These are phyloP conservation scores for Forbesichthys papilliferus DNA, from an alignment of 2,113 vertebrate genomes.

Conservation along the genomic window DNA sequence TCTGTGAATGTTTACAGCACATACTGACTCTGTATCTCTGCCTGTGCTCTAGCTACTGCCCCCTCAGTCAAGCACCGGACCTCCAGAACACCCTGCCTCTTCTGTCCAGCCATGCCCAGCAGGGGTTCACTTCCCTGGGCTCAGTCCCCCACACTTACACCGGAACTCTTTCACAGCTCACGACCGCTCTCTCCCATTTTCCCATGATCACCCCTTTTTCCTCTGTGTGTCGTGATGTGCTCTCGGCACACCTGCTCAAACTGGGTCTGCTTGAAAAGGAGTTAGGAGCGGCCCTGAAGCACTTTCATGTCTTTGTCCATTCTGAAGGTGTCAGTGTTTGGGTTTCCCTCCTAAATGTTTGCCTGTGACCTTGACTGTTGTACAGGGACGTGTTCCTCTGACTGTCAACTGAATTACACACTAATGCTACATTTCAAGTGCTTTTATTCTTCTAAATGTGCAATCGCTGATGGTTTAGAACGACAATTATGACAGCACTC, in stretches of 20 bases:
- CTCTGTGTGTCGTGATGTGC: constrained; percentile 12
- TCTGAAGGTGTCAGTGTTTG: constrained; percentile 2
- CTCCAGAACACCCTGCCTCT: constrained; percentile 65
- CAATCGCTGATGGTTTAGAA: constrained; percentile 21
- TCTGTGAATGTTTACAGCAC: constrained; percentile 48
- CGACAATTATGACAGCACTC: constrained; percentile 25
- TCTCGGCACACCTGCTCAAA: constrained; percentile 5
- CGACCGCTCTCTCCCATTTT: constrained; percentile 35
- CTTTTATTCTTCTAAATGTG: constrained; percentile 22
- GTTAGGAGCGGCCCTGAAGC: constrained; percentile 43
- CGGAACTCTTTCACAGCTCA: constrained; percentile 52
- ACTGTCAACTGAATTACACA: constrained; percentile 12
- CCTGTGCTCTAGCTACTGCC: constrained; percentile 72
- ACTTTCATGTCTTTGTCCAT: constrained; percentile 43
- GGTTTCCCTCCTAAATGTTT: constrained; percentile 16
- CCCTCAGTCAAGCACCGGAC: constrained; percentile 65
- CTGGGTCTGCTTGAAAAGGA: constrained; percentile 16
- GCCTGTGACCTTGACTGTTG: constrained; percentile 9
- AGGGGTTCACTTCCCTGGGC: constrained; percentile 62
- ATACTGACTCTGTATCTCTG: constrained; percentile 72
- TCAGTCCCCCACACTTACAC: constrained; percentile 65
- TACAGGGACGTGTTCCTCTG: not conserved
- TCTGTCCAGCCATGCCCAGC: constrained; percentile 64
- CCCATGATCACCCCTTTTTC: constrained; percentile 24
- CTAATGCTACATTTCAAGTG: constrained; percentile 6